Evolutionary conservation across 2,888 invertebrate genomes (phyloP).

Genomic region (Caenorhabditis wallacei): DNA sequence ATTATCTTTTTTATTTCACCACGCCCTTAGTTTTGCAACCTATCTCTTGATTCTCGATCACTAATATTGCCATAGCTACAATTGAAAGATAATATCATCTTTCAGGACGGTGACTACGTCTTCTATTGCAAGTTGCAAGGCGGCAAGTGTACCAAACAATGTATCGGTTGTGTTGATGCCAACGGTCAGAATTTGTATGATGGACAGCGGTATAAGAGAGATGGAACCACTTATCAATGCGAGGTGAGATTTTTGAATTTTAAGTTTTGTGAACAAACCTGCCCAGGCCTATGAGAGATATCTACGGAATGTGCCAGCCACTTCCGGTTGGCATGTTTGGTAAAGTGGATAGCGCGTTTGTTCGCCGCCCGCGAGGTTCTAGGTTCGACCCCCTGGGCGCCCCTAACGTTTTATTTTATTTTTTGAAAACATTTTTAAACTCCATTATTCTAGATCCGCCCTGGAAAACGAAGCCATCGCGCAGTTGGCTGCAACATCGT

Average conservation of each 20-base stretch:
- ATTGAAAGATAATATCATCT: constrained; percentile 28
- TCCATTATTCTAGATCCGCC: constrained; percentile 69
- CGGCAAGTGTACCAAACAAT: constrained; percentile 77
- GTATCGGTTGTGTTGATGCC: constrained; percentile 76
- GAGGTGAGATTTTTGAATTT: constrained; percentile 65
- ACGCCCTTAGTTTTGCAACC: neutral
- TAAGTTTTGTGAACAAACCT: too few species aligned
- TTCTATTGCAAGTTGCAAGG: constrained; percentile 80
- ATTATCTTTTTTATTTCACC: neutral
- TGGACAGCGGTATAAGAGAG: constrained; percentile 78
- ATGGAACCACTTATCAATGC: constrained; percentile 79
- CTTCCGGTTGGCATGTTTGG: too few species aligned
- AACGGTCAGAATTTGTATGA: constrained; percentile 75
- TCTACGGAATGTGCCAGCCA: too few species aligned
- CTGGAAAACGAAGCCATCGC: constrained; percentile 72
- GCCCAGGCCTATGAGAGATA: too few species aligned
- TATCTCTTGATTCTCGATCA: constrained; percentile 37
- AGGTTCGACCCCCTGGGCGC: too few species aligned
- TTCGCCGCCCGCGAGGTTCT: too few species aligned
- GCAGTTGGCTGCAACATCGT: constrained; percentile 78
- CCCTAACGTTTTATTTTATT: too few species aligned
- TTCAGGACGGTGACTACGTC: constrained; percentile 80
- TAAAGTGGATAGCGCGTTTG: too few species aligned
- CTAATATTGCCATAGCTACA: constrained; percentile 18
- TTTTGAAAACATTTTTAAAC: too few species aligned